Evolutionary conservation across 2,797 vertebrate species (phyloP).

Genomic region (Urophycis tenuis): DNA sequence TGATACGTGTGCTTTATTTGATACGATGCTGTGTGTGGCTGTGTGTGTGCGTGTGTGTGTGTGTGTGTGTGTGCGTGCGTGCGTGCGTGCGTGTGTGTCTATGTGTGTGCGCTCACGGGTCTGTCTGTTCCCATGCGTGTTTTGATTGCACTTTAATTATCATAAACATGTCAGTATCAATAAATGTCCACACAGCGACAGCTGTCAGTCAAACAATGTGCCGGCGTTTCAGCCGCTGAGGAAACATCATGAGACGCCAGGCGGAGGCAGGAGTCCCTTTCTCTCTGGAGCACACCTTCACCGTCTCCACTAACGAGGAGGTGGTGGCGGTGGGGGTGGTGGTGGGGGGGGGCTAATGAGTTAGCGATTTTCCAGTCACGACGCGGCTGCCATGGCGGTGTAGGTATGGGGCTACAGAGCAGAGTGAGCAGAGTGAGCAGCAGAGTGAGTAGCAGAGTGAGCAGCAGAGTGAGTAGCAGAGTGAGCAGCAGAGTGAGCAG

Average conservation of each 20-base stretch:
- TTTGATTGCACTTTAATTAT: not conserved
- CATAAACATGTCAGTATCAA: not conserved
- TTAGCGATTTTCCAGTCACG: conserved; percentile 6
- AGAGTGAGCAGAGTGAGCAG: not conserved
- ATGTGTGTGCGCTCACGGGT: conserved; percentile 20
- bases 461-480: not conserved
- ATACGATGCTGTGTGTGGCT: not conserved
- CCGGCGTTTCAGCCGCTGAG: not conserved
- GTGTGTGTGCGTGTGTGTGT: conserved; percentile 6
- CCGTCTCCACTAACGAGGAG: not conserved
- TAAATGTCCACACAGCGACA: not conserved
- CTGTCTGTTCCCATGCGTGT: too few species aligned
- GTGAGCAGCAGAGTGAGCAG: not conserved
- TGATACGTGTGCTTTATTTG: not conserved
- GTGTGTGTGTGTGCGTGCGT: not conserved
- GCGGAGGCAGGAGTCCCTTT: not conserved
- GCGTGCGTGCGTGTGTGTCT: conserved; percentile 4
- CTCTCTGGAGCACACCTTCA: not conserved
- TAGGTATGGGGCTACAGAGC: not conserved
- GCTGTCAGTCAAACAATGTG: not conserved
- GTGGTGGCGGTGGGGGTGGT: not conserved
- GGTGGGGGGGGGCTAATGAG: not conserved
- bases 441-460: not conserved
- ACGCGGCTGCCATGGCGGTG: not conserved
- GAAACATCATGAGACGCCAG: not conserved